A percentile compares a stretch with the other conserved stretches of the same genome.
Conservation (phyloP, 1,140 invertebrate species). For the Apis dorsata region DNA sequence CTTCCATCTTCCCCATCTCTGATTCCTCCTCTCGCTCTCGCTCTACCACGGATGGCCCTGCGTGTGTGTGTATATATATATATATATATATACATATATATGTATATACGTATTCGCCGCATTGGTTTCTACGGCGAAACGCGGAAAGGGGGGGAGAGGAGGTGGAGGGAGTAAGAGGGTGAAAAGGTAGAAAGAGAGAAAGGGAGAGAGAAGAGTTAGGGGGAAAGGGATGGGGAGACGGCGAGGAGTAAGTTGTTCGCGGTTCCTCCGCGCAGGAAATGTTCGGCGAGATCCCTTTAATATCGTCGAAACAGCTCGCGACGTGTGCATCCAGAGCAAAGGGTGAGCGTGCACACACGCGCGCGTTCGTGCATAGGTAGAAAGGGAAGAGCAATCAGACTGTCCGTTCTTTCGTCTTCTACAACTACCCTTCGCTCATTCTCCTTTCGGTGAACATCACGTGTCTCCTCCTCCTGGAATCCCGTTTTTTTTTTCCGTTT, state of each 20-base stretch:
- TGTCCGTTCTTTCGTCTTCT: constrained; percentile 30
- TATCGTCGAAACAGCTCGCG: constrained; percentile 62
- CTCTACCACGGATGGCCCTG: not conserved
- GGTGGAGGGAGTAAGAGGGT: not conserved
- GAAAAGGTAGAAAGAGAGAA: too few relatives aligned
- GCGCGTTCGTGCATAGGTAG: constrained; percentile 12
- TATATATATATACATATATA: too few relatives aligned
- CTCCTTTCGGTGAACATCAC: not conserved
- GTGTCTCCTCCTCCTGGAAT: constrained; percentile 16
- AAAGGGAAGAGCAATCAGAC: constrained; percentile 58
- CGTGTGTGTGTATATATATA: too few relatives aligned
- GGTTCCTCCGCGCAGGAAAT: constrained; percentile 70
- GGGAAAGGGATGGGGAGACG: not conserved
- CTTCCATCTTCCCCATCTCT: constrained; percentile 23
- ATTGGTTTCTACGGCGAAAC: constrained; percentile 6
- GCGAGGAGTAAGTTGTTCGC: constrained; percentile 75
- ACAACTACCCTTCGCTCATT: constrained; percentile 4
- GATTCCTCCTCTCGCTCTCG: constrained; percentile 17
- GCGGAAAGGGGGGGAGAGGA: not conserved
- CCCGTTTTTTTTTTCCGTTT: not conserved
- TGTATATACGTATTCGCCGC: constrained; percentile 18
- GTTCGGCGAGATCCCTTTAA: constrained; percentile 68
- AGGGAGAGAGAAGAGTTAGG: too few relatives aligned
- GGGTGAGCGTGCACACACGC: constrained; percentile 12
- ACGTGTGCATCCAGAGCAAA: constrained; percentile 24